These are phyloP conservation scores for Lerista edwardsae DNA, from an alignment of 2,797 vertebrate species.

Conservation along the genomic window DNA sequence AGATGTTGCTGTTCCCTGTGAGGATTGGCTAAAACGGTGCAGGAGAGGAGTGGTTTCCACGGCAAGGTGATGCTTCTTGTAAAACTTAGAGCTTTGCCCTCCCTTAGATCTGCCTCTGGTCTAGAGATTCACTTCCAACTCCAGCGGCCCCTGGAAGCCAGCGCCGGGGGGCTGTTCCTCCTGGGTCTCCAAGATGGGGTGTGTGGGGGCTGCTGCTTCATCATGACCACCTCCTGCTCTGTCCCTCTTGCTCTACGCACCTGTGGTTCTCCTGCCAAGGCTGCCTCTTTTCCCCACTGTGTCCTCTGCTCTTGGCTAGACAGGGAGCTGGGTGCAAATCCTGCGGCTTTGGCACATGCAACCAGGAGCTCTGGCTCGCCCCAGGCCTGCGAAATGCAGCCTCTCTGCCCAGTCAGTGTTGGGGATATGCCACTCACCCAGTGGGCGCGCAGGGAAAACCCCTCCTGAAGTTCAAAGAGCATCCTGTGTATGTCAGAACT, in stretches of 20 bases:
- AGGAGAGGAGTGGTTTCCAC: no score
- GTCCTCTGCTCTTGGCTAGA: neutral
- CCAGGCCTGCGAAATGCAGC: neutral
- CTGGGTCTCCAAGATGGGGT: neutral
- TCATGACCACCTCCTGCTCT: neutral
- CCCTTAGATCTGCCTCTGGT: no score
- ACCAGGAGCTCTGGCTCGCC: neutral
- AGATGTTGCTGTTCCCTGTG: no score
- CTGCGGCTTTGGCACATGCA: neutral
- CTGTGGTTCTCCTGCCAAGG: neutral
- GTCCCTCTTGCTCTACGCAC: neutral
- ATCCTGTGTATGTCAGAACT: neutral
- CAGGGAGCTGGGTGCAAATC: neutral
- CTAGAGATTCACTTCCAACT: neutral
- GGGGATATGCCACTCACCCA: neutral
- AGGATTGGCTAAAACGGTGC: no score
- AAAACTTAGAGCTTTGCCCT: no score
- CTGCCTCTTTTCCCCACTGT: neutral
- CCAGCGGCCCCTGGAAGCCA: neutral
- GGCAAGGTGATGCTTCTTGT: no score
- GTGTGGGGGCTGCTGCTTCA: neutral
- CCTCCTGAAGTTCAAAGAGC: neutral
- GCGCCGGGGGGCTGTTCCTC: neutral
- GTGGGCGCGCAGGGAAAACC: neutral
- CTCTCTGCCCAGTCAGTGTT: neutral